Conservation (phyloP, 2,113 vertebrate genomes). For the Pteronura brasiliensis region DNA sequence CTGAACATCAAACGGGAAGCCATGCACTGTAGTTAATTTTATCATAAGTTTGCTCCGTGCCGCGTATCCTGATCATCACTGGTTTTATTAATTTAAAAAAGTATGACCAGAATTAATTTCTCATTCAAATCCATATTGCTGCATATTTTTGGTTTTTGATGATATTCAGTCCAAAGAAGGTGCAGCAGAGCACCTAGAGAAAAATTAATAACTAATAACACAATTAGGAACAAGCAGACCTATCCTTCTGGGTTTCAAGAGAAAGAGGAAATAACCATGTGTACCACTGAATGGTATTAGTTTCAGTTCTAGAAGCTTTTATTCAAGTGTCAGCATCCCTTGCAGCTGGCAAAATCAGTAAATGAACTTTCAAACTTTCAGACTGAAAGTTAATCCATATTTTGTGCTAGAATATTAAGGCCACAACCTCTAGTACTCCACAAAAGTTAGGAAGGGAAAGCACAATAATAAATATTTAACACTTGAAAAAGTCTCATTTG, state of each 20-base stretch:
- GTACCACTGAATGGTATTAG: background rate
- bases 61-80: too few species aligned
- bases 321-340: background rate
- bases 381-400: background rate
- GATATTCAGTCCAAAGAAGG: background rate
- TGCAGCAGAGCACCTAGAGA: background rate
- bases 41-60: rapidly evolving
- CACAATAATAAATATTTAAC: background rate
- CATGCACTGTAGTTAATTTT: background rate
- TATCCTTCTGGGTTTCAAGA: background rate
- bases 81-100: background rate
- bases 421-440: background rate
- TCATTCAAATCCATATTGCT: background rate
- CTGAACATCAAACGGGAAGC: background rate
- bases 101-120: background rate
- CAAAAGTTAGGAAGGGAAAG: background rate
- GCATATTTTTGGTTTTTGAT: background rate
- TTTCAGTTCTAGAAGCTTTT: background rate
- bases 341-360: background rate
- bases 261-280: background rate
- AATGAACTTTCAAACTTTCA: constrained; percentile 22
- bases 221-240: background rate
- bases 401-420: background rate
- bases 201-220: background rate
- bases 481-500: constrained; percentile 29